Percentiles rank a stretch among this genome's conserved stretches.
Evolutionary conservation across 1,140 invertebrate species (phyloP).

Genomic region (Cyphomyrmex costatus): DNA sequence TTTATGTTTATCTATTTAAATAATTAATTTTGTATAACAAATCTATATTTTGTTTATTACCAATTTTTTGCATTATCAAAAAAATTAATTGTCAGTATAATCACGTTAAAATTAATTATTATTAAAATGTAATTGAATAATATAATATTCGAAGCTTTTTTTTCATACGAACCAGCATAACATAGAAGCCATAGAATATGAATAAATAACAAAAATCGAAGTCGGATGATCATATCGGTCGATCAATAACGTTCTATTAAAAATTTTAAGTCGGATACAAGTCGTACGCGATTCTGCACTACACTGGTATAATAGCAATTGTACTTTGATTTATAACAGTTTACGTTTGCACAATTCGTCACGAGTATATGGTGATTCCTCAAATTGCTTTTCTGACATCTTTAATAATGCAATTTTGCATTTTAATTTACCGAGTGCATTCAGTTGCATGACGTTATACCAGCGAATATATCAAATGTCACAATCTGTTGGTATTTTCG

Average conservation of each 20-base stretch:
- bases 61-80: not conserved
- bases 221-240: not conserved
- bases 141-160: not conserved
- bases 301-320: not conserved
- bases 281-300: not conserved
- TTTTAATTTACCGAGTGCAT: not conserved
- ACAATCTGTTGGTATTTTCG: conserved; percentile 18
- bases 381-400: conserved; percentile 13
- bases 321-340: conserved; percentile 33
- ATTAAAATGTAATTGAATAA: not conserved
- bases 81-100: not conserved
- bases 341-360: conserved; percentile 42
- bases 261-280: not conserved
- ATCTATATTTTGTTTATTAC: not conserved
- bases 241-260: conserved; percentile 5
- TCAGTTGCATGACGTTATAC: not conserved
- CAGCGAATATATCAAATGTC: not conserved
- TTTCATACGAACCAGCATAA: conserved; percentile 35
- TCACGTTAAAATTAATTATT: not conserved
- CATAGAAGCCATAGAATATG: conserved; percentile 46
- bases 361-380: conserved; percentile 48
- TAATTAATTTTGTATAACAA: not conserved
- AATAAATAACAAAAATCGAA: conserved; percentile 34
- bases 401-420: conserved; percentile 27
- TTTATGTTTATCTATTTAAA: not conserved